Percentiles rank a stretch among this genome's conserved stretches.
These are phyloP conservation scores for Hoplostethus atlanticus DNA, from an alignment of 2,797 vertebrate genomes.

Conservation along the genomic window DNA sequence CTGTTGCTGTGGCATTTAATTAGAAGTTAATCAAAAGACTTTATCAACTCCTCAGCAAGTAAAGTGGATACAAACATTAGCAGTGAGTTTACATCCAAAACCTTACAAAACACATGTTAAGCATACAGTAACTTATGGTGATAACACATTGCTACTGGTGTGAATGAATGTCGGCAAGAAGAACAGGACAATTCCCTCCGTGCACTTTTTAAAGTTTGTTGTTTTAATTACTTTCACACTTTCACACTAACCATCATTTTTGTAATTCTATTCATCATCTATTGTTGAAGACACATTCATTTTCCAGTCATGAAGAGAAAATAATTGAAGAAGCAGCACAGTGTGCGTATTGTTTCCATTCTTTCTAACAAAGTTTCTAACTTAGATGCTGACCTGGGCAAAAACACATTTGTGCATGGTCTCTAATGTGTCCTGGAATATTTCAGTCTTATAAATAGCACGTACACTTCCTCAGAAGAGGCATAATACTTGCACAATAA, in stretches of 20 bases:
- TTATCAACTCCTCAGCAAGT: constrained; percentile 40
- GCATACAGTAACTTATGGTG: not conserved
- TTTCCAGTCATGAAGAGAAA: too few species aligned
- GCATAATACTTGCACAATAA: too few species aligned
- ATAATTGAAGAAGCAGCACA: too few species aligned
- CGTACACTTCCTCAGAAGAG: too few species aligned
- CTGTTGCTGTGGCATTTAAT: constrained; percentile 63
- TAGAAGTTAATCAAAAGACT: constrained; percentile 55
- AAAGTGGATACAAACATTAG: constrained; percentile 42
- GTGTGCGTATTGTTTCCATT: too few species aligned
- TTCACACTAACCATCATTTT: not conserved
- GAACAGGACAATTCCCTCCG: not conserved
- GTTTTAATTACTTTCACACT: not conserved
- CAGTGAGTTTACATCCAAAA: constrained; percentile 15
- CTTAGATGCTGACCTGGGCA: constrained; percentile 2
- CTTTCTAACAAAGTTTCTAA: not conserved
- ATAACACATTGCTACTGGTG: not conserved
- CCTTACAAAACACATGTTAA: constrained; percentile 25
- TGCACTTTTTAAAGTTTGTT: constrained; percentile 2
- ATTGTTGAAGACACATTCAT: too few species aligned
- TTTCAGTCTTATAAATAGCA: too few species aligned
- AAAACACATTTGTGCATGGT: too few species aligned
- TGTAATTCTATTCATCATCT: too few species aligned
- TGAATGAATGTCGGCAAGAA: not conserved
- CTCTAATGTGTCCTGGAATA: too few species aligned